A percentile compares a stretch with the other conserved stretches of the same genome.
Conservation (phyloP, 2,888 invertebrate species). For the Hermodice carunculata region DNA sequence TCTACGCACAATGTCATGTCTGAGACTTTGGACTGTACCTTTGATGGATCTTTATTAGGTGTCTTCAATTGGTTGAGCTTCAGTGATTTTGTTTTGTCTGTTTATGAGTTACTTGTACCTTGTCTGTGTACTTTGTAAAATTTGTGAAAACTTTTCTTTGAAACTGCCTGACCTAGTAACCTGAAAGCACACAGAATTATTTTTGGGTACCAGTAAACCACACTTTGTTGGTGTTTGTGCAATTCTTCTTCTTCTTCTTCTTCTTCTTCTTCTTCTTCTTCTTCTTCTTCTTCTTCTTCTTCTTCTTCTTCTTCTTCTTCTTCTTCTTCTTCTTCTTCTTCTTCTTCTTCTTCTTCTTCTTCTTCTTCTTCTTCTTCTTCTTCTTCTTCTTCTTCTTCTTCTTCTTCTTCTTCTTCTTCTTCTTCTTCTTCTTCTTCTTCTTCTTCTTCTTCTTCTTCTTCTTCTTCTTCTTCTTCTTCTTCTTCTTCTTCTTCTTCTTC, state of each 20-base stretch:
- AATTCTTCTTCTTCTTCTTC: no score
- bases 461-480: slow-evolving; percentile 61
- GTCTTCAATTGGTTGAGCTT: no score
- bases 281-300: slow-evolving; percentile 10
- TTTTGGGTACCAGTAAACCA: no score
- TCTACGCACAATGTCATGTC: no score
- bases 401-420: slow-evolving; percentile 8
- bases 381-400: background rate
- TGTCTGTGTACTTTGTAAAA: no score
- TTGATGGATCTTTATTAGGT: no score
- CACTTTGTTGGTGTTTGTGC: slow-evolving; percentile 3
- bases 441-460: slow-evolving; percentile 33
- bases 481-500: slow-evolving; percentile 78
- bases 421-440: slow-evolving; percentile 10
- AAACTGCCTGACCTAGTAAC: no score
- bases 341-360: background rate
- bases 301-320: background rate
- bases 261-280: slow-evolving; percentile 10
- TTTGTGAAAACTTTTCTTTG: no score
- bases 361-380: background rate
- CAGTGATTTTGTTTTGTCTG: no score
- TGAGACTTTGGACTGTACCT: no score
- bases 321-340: background rate
- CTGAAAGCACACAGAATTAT: no score
- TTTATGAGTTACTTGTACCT: no score